A percentile compares a stretch with the other conserved stretches of the same genome.
These are phyloP conservation scores for Blastomussa wellsi DNA, from an alignment of 92 coral and sea anemone species.

Conservation along the genomic window DNA sequence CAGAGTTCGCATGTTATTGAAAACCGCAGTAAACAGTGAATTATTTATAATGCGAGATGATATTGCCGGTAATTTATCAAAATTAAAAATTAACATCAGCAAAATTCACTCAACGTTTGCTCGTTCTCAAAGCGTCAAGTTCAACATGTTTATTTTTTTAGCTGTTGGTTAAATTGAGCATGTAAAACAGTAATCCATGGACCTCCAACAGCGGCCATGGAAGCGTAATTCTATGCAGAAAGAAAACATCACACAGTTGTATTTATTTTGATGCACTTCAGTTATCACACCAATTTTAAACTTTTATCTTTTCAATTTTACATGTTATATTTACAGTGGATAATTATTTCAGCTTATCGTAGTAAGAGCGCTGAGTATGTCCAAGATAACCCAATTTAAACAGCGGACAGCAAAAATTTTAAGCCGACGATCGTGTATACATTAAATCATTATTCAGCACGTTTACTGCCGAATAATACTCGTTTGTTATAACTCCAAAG, in stretches of 20 bases:
- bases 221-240: not conserved
- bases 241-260: no score
- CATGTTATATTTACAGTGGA: conserved; percentile 10
- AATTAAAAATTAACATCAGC: conserved; percentile 10
- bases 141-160: not conserved
- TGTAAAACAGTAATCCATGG: not conserved
- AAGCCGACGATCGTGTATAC: no score
- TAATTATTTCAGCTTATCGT: not conserved
- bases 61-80: not conserved
- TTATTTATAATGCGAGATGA: not conserved
- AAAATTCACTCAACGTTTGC: not conserved
- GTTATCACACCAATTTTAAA: conserved; percentile 3
- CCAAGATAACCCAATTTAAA: not conserved
- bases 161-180: no score
- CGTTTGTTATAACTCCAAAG: not conserved
- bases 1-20: no score
- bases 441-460: no score
- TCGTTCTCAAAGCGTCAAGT: not conserved
- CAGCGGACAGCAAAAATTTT: not conserved
- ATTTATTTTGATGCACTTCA: not conserved
- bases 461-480: not conserved
- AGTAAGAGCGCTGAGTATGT: not conserved
- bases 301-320: not conserved
- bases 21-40: not conserved
- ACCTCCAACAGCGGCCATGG: not conserved